phyloP scores from a whole-genome alignment of 2,113 vertebrate genomes.

The Chloebia gouldiae region DNA sequence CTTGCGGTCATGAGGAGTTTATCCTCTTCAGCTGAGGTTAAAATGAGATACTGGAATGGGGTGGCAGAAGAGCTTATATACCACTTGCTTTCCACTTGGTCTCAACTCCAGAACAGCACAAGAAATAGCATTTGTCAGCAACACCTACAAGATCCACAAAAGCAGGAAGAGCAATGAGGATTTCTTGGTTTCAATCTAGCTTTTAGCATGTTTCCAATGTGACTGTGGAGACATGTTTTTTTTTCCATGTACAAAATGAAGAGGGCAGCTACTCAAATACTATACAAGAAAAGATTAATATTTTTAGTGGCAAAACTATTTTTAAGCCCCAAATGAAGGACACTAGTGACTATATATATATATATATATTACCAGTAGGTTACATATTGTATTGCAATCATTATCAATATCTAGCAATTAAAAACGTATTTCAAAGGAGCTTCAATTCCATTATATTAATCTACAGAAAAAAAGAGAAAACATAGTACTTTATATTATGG shows the following conservation, averaged over 20 bases:
- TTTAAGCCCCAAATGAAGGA: not conserved
- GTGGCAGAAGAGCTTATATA: not conserved
- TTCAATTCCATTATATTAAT: not conserved
- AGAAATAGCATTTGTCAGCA: not conserved
- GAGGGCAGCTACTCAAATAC: not conserved
- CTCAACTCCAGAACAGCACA: not conserved
- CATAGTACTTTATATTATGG: no score
- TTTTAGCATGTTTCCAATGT: not conserved
- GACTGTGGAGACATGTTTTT: not conserved
- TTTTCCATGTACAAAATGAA: not conserved
- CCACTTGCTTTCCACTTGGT: not conserved
- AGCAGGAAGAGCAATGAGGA: not conserved
- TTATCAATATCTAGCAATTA: not conserved
- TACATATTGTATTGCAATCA: not conserved
- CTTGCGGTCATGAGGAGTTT: not conserved
- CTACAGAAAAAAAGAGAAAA: not conserved
- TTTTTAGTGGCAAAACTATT: not conserved
- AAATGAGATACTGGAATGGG: not conserved
- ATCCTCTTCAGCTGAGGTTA: not conserved
- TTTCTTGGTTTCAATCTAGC: not conserved
- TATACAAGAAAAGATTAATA: not conserved
- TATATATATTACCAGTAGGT: not conserved
- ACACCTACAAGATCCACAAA: not conserved
- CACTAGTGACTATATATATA: rapidly evolving
- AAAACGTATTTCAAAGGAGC: not conserved